These are phyloP conservation scores for Pseudonaja textilis DNA, from an alignment of 2,113 vertebrate species.

Conservation along the genomic window DNA sequence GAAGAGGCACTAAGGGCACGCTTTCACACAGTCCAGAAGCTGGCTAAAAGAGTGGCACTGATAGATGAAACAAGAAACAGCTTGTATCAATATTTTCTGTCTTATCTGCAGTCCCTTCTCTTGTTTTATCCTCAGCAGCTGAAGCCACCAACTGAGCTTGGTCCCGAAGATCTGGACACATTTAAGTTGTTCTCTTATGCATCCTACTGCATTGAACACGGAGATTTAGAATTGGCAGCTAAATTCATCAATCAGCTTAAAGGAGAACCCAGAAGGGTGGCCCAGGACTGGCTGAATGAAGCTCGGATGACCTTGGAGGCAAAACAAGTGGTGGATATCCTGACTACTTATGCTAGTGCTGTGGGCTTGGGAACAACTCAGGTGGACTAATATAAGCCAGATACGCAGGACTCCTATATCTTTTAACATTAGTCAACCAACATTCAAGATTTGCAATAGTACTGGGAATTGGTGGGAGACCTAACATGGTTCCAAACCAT, in stretches of 20 bases:
- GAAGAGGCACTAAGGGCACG: constrained; percentile 87
- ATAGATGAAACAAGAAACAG: constrained; percentile 92
- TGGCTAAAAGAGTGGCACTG: constrained; percentile 87
- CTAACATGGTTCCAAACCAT: constrained; percentile 25
- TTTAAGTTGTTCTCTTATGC: constrained; percentile 92
- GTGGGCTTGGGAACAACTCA: constrained; percentile 91
- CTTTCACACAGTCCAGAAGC: constrained; percentile 81
- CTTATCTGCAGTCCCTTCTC: constrained; percentile 90
- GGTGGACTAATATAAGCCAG: constrained; percentile 62
- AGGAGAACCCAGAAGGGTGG: constrained; percentile 89
- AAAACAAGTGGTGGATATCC: constrained; percentile 84
- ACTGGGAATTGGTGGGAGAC: background rate
- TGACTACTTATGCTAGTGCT: constrained; percentile 90
- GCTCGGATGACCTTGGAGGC: constrained; percentile 92
- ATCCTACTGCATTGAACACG: constrained; percentile 89
- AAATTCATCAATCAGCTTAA: constrained; percentile 93
- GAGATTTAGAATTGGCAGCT: constrained; percentile 92
- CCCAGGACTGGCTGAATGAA: constrained; percentile 90
- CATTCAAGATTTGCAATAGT: background rate
- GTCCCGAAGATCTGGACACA: constrained; percentile 79
- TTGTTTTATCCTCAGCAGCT: constrained; percentile 80
- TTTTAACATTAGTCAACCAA: constrained; percentile 6
- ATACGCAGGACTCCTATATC: constrained; percentile 2
- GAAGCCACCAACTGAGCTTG: constrained; percentile 80
- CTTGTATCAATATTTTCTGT: constrained; percentile 94